Conservation (phyloP, 2,888 invertebrate species). For the Drosophila basisetae region DNA sequence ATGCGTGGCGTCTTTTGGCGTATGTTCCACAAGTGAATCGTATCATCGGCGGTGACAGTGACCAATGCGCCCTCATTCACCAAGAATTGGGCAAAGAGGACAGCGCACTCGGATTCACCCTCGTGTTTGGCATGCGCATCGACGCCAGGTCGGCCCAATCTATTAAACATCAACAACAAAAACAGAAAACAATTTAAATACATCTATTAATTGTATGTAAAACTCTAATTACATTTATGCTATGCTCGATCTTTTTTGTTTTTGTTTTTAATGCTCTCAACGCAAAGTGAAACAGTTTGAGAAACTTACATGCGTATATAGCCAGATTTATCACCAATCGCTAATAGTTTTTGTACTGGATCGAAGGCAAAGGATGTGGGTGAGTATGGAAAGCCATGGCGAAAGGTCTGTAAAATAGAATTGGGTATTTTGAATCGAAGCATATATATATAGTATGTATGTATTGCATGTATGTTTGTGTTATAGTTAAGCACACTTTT, state of each 20-base stretch:
- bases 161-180: constrained; percentile 79
- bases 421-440: neutral
- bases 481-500: neutral
- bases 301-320: constrained; percentile 96
- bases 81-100: constrained; percentile 96
- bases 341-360: constrained; percentile 98
- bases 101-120: constrained; percentile 86
- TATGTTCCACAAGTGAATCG: constrained; percentile 98
- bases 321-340: constrained; percentile 98
- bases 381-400: constrained; percentile 99
- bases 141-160: constrained; percentile 98
- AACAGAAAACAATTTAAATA: neutral
- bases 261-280: neutral
- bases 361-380: constrained; percentile 99
- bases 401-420: constrained; percentile 91
- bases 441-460: neutral
- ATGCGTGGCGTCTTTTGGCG: constrained; percentile 97
- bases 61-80: constrained; percentile 99
- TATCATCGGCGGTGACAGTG: constrained; percentile 98
- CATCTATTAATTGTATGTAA: neutral
- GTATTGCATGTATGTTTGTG: neutral
- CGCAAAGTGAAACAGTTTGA: neutral
- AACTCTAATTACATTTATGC: neutral
- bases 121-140: constrained; percentile 97
- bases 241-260: neutral